phyloP scores from a whole-genome alignment of 2,113 vertebrate genomes.

The Saguinus midas region DNA sequence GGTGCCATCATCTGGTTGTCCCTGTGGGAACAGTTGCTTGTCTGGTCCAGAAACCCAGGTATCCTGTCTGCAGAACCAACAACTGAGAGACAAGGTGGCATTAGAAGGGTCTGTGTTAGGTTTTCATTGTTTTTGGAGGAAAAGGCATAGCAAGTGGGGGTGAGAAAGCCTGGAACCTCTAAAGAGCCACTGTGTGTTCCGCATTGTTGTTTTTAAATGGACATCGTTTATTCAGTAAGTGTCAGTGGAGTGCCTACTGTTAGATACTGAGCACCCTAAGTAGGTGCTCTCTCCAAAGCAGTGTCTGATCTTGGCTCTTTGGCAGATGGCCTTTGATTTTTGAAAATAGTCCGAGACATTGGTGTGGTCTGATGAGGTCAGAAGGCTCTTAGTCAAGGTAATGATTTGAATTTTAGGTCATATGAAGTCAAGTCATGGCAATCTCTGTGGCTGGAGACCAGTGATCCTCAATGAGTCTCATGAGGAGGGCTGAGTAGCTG shows the following conservation, averaged over 20 bases:
- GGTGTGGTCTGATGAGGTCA: not conserved
- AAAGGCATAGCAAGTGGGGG: not conserved
- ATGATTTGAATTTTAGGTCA: not conserved
- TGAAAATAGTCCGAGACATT: not conserved
- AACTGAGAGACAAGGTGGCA: not conserved
- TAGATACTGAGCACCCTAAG: not conserved
- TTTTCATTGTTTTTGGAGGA: not conserved
- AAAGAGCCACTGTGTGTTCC: fast-evolving
- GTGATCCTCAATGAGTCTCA: fast-evolving
- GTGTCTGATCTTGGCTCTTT: not conserved
- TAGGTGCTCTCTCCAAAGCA: not conserved
- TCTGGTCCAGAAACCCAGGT: not conserved
- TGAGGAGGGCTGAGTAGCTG: fast-evolving
- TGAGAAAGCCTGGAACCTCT: not conserved
- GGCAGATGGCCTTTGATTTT: not conserved
- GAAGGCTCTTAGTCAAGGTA: not conserved
- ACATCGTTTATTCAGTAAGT: fast-evolving
- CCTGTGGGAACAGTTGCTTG: not conserved
- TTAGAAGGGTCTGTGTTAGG: not conserved
- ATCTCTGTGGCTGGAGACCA: not conserved
- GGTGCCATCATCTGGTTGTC: not conserved
- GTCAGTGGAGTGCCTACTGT: not conserved
- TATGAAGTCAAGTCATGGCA: not conserved
- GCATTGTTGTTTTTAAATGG: fast-evolving
- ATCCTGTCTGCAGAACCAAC: not conserved